Evolutionary conservation across 2,797 vertebrate species (phyloP).

Genomic region (Yasuhikotakia modesta): DNA sequence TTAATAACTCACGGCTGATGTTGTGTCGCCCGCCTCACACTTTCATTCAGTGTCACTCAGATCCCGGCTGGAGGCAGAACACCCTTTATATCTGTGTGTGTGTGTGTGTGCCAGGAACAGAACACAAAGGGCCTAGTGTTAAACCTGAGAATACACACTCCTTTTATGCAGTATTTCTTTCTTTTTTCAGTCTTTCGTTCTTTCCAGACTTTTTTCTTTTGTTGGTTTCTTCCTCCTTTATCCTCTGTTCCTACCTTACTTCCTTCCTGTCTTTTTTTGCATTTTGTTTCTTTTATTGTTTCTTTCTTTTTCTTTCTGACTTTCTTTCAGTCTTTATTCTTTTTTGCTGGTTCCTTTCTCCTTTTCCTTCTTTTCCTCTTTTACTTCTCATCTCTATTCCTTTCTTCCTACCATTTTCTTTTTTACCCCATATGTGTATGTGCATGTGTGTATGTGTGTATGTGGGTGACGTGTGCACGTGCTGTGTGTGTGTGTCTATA

Average conservation of each 20-base stretch:
- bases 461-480: neutral
- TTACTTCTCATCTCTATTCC: neutral
- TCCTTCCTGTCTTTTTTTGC: neutral
- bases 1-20: constrained; percentile 33
- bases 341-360: neutral
- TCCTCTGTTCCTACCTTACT: neutral
- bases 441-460: constrained; percentile 47
- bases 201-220: too few relatives aligned
- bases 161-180: constrained; percentile 1
- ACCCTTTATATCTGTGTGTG: constrained; percentile 45
- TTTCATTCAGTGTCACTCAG: constrained; percentile 40
- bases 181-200: neutral
- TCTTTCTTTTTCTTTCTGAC: neutral
- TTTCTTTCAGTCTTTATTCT: neutral
- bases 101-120: constrained; percentile 46
- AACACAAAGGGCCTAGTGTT: constrained; percentile 58
- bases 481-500: constrained; percentile 26
- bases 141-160: neutral
- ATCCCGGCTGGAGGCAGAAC: constrained; percentile 32
- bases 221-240: neutral
- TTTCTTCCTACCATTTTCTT: neutral
- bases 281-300: too few relatives aligned
- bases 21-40: constrained; percentile 30
- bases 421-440: constrained; percentile 5
- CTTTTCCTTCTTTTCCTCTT: neutral